Base-by-base conservation (phyloP, 2,888 invertebrate genomes). In the Netelia fuscicornis region DNA sequence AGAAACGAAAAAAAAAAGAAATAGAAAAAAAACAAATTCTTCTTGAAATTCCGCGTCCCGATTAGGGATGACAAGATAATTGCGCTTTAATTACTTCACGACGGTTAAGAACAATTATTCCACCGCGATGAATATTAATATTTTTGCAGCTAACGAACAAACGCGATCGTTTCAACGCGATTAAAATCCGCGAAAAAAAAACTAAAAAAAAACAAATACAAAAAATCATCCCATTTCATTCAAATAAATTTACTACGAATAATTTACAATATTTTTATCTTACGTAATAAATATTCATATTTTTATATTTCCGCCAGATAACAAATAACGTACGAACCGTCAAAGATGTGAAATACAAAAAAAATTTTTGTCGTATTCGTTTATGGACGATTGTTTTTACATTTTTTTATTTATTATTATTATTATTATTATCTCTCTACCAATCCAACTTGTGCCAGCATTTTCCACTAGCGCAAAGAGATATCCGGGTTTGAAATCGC, bases 401-500 rank as follows among this genome's bases (percentile, higher is more conserved):
- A 11, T n/a, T 13, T n/a, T n/a, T 52, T n/a, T 0, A 52, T 52
- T 13, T 52, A 13, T 9, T 52, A 9, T 52, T 56, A 20, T 20
- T 20, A 30, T 25, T 3, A 17, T 37, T 54, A 10, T 48, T 25
- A 42, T 1, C 17, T 23, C 42, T 72, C 65, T 25, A 9, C 13
- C 17, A 44, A 20, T 25, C 13, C 23, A 64, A 75, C 37, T 70
- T 64, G 42, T 8, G n/a, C n/a, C 23, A 56, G 65, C 17, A 17
- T 44, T 68, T 13, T 17, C 8, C 30, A 58, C 48, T 20, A 42
- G 74, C 44, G 37, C 56, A 60, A 62, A 9, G 72, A 79, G 54
- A 80, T 72, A 68, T 82, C 67, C 82, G 65, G 79, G 71, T 82
- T 85, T 79, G 58, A 48, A 52, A 67, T 79, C 60, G 23, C 48